Conservation (phyloP, 2,888 invertebrate genomes). For the Conchocele bisecta region DNA sequence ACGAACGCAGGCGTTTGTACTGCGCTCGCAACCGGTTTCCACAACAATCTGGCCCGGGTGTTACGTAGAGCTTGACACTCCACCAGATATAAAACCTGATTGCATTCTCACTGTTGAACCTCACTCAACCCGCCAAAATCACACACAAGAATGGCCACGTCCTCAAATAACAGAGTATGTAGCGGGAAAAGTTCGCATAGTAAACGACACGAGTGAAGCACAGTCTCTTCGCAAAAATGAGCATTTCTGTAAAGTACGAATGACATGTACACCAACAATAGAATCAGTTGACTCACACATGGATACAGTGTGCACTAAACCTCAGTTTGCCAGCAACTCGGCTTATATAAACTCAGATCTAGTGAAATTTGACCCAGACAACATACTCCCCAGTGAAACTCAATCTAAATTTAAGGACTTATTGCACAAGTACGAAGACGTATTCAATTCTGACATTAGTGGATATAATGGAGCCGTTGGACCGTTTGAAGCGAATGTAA, state of each 20-base stretch:
- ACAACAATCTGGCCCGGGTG: conserved; percentile 30
- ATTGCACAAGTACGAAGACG: too few species aligned
- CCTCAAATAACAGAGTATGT: conserved; percentile 29
- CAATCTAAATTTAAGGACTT: too few species aligned
- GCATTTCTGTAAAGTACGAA: conserved; percentile 8
- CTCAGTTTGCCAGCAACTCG: too few species aligned
- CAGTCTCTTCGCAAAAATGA: conserved; percentile 14
- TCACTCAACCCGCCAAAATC: background rate
- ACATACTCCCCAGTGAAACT: too few species aligned
- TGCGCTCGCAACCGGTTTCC: background rate
- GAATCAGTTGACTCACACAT: too few species aligned
- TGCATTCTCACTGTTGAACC: conserved; percentile 7
- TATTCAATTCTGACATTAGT: too few species aligned
- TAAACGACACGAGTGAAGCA: conserved; percentile 30
- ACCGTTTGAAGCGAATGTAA: too few species aligned
- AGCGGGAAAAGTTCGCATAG: conserved; percentile 13
- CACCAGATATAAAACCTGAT: conserved; percentile 16
- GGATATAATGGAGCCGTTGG: too few species aligned
- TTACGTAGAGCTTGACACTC: conserved; percentile 19
- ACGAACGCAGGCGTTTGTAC: conserved; percentile 25
- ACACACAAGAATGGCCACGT: background rate
- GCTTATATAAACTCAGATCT: too few species aligned
- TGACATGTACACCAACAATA: too few species aligned
- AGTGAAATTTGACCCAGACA: too few species aligned
- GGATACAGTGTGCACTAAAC: too few species aligned